phyloP scores from a whole-genome alignment of 2,888 invertebrate genomes.

The Oscheius sp. region DNA sequence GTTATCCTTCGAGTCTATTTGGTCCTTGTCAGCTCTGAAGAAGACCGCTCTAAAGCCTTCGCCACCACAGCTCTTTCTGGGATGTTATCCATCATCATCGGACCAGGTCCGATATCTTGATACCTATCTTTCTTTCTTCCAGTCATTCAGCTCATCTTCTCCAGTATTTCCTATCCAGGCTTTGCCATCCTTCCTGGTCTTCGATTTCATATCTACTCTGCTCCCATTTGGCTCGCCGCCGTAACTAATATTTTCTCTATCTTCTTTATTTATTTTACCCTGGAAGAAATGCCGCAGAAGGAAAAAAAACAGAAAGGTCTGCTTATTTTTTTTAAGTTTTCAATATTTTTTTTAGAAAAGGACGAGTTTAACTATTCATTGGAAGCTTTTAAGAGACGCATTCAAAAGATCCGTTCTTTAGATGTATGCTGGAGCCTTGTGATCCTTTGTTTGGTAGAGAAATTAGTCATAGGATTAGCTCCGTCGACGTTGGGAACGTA shows the following conservation, averaged over 20 bases:
- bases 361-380: conserved; percentile 11
- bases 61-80: conserved; percentile 36
- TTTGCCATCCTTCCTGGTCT: conserved; percentile 36
- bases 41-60: conserved; percentile 45
- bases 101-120: conserved; percentile 34
- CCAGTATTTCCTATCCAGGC: conserved; percentile 42
- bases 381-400: conserved; percentile 1
- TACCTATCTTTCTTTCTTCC: conserved; percentile 12
- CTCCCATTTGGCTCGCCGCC: conserved; percentile 52
- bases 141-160: conserved; percentile 49
- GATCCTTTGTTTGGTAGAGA: conserved; percentile 42
- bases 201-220: conserved; percentile 49
- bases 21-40: conserved; percentile 37
- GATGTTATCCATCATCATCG: conserved; percentile 47
- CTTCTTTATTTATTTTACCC: conserved; percentile 33
- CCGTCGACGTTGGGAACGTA: conserved; percentile 40
- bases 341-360: neutral
- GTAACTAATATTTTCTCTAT: conserved; percentile 49
- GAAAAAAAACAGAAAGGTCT: conserved; percentile 17
- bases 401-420: conserved; percentile 31
- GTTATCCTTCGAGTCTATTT: conserved; percentile 48
- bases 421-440: conserved; percentile 44
- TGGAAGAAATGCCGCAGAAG: conserved; percentile 35
- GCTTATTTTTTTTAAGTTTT: neutral
- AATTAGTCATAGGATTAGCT: conserved; percentile 35